Evolutionary conservation across 1,140 invertebrate genomes (phyloP).

Genomic region (Calephelis virginiensis): DNA sequence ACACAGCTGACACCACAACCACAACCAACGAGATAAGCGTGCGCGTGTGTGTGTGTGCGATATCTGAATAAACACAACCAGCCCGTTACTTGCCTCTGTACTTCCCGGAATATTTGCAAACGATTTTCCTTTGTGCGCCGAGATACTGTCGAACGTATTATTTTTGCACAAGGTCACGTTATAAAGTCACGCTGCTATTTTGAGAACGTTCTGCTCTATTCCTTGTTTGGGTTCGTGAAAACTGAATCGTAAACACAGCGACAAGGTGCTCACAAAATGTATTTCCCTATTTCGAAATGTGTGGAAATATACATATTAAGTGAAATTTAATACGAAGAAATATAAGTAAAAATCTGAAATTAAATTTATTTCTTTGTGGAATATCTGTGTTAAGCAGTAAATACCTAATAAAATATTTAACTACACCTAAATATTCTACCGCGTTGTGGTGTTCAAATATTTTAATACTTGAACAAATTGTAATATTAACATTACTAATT

Average conservation of each 20-base stretch:
- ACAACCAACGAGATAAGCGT: slow-evolving; percentile 11
- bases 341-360: too few relatives aligned
- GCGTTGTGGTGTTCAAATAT: too few relatives aligned
- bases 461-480: too few relatives aligned
- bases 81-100: slow-evolving; percentile 72
- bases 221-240: not conserved
- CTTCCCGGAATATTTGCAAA: slow-evolving; percentile 74
- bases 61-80: slow-evolving; percentile 66
- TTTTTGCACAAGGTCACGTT: slow-evolving; percentile 64
- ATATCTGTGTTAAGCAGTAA: too few relatives aligned
- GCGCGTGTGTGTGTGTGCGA: slow-evolving; percentile 41
- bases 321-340: too few relatives aligned
- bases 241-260: not conserved
- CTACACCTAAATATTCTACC: too few relatives aligned
- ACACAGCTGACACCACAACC: slow-evolving; percentile 30
- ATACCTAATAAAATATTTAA: too few relatives aligned
- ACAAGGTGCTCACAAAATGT: not conserved
- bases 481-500: too few relatives aligned
- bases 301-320: too few relatives aligned
- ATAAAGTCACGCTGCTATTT: slow-evolving; percentile 63
- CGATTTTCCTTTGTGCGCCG: slow-evolving; percentile 55
- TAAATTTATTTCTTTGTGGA: too few relatives aligned
- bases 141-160: slow-evolving; percentile 50
- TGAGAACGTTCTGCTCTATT: slow-evolving; percentile 31
- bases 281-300: too few relatives aligned